Conservation (phyloP, 2,888 invertebrate genomes). For the Limnephilus marmoratus region DNA sequence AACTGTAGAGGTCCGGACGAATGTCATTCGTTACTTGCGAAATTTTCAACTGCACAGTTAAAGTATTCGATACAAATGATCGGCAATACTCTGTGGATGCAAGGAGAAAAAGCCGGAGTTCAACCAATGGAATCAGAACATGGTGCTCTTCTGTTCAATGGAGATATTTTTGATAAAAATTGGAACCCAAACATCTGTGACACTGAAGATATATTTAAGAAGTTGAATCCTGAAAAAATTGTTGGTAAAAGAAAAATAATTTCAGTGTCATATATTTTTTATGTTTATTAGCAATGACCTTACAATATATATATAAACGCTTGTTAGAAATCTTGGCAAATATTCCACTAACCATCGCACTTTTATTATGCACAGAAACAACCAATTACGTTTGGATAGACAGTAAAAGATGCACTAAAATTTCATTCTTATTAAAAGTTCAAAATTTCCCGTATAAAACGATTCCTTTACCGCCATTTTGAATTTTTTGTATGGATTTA, state of each 20-base stretch:
- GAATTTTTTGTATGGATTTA: no score
- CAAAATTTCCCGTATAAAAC: no score
- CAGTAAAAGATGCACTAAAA: no score
- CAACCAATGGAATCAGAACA: constrained; percentile 84
- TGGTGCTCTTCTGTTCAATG: constrained; percentile 90
- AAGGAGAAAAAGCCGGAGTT: constrained; percentile 79
- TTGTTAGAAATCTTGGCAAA: no score
- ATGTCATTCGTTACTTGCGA: constrained; percentile 57
- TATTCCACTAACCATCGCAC: no score
- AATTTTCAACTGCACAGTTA: constrained; percentile 63
- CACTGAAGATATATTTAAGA: constrained; percentile 75
- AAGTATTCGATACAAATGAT: constrained; percentile 69
- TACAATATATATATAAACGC: no score
- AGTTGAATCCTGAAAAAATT: constrained; percentile 67
- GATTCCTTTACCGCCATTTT: no score
- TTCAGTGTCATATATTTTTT: background rate
- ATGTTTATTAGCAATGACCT: background rate
- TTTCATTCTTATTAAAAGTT: no score
- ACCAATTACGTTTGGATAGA: no score
- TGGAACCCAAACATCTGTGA: constrained; percentile 74
- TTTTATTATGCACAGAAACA: no score
- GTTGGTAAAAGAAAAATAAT: background rate
- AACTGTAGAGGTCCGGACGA: constrained; percentile 79
- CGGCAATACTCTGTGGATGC: constrained; percentile 89
- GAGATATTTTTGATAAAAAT: constrained; percentile 86